A percentile compares a stretch with the other conserved stretches of the same genome.
phyloP scores from a whole-genome alignment of 1,140 invertebrate genomes.

The Scylla paramamosain region DNA sequence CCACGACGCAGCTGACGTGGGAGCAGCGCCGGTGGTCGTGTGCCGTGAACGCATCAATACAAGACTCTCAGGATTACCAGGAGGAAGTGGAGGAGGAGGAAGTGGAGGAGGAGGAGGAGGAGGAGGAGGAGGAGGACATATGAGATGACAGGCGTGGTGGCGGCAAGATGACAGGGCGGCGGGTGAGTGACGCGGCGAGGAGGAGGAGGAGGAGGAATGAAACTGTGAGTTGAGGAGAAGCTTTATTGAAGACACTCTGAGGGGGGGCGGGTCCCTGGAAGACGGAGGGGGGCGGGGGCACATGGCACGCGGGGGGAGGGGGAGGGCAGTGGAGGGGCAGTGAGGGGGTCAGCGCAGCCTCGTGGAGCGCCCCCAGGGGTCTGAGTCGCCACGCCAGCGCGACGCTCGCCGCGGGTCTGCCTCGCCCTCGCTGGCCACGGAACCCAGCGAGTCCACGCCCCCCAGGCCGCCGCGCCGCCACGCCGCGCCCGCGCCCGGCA shows the following conservation, averaged over 20 bases:
- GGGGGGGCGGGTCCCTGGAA: background rate
- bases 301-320: background rate
- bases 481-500: slow-evolving; percentile 31
- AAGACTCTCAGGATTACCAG: too few relatives aligned
- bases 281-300: background rate
- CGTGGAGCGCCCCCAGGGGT: background rate
- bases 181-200: too few relatives aligned
- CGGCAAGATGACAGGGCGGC: too few relatives aligned
- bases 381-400: slow-evolving; percentile 58
- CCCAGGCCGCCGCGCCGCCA: background rate
- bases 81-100: too few relatives aligned
- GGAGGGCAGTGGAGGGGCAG: background rate
- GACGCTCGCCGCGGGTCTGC: slow-evolving; percentile 36
- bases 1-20: too few relatives aligned
- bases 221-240: background rate
- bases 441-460: slow-evolving; percentile 37
- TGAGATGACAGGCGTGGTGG: too few relatives aligned
- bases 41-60: too few relatives aligned
- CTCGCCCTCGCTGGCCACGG: slow-evolving; percentile 62
- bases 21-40: too few relatives aligned
- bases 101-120: too few relatives aligned
- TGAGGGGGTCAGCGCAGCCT: background rate
- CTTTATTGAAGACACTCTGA: background rate
- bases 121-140: too few relatives aligned
- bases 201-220: background rate